Evolutionary conservation across 1,140 invertebrate species (phyloP), one percentile per base, ranked within the genome.

Genomic region (Phymastichus coffea): DNA sequence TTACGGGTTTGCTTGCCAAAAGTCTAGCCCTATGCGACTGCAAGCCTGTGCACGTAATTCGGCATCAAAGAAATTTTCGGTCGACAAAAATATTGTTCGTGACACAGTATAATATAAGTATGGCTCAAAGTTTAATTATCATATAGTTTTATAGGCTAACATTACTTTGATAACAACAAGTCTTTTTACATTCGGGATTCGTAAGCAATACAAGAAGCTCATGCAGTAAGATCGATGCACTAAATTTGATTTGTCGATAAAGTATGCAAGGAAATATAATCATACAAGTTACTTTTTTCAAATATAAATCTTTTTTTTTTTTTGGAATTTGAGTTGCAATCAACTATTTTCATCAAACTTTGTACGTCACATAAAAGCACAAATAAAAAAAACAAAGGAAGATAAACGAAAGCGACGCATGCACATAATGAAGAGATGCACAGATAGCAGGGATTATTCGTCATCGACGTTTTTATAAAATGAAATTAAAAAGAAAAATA

Each of bases 311-410:
- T n/a, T n/a, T n/a, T n/a, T n/a, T n/a, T n/a, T n/a, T n/a, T n/a
- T n/a, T n/a, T n/a, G n/a, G n/a, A n/a, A n/a, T n/a, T 58, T 25
- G 7, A 41, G 35, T 58, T 51, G 47, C 56, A 58, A 58, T 58
- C 47, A 58, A 58, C 28, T 51, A 58, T 58, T 58, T 58, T 58
- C 51, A 25, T 14, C 40, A 58, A 33, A 44, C 43, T 51, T 51
- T 51, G n/a, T n/a, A n/a, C n/a, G n/a, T n/a, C n/a, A n/a, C n/a
- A n/a, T n/a, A n/a, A n/a, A n/a, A n/a, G n/a, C n/a, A n/a, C n/a
- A n/a, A n/a, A n/a, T n/a, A n/a, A n/a, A n/a, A n/a, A n/a, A n/a
- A n/a, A n/a, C n/a, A n/a, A n/a, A n/a, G n/a, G n/a, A 19, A 14
- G 22, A 53, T 6, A 53, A 20, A 8, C 2, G 38, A 20, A 28